Evolutionary conservation across 2,113 vertebrate species (phyloP).

Genomic region (Circaetus gallicus): DNA sequence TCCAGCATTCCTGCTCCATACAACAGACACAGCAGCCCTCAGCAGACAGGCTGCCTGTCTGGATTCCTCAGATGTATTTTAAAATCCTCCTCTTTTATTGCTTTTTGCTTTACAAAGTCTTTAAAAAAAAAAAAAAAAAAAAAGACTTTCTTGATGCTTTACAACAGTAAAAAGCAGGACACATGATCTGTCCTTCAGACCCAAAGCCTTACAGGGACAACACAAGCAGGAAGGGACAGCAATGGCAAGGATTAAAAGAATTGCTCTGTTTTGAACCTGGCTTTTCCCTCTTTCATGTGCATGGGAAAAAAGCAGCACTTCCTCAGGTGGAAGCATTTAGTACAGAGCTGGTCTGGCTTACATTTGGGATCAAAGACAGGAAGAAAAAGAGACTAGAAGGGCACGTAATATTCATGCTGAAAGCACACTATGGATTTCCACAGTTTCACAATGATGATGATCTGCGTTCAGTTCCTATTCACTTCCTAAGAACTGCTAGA

Average conservation of each 20-base stretch:
- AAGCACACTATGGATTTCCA: background rate
- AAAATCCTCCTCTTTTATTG: background rate
- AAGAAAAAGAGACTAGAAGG: background rate
- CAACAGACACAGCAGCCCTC: background rate
- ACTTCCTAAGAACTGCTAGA: background rate
- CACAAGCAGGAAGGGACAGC: background rate
- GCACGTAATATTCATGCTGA: background rate
- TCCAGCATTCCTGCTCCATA: background rate
- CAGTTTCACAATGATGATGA: fast-evolving
- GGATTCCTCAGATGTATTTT: background rate
- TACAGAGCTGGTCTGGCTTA: background rate
- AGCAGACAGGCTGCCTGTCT: background rate
- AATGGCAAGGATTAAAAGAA: background rate
- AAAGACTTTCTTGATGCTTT: background rate
- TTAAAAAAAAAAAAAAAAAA: background rate
- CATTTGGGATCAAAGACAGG: background rate
- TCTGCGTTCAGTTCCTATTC: background rate
- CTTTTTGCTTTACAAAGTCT: background rate
- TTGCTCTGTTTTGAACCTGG: background rate
- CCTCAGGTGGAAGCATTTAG: background rate
- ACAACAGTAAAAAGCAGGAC: background rate
- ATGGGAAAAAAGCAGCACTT: background rate
- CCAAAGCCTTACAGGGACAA: background rate
- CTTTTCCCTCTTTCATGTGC: background rate
- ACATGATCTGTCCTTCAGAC: background rate